A percentile compares a stretch with the other conserved stretches of the same genome.
Evolutionary conservation across 92 coral and sea anemone species (phyloP).

Genomic region (Palythoa grandiflora): DNA sequence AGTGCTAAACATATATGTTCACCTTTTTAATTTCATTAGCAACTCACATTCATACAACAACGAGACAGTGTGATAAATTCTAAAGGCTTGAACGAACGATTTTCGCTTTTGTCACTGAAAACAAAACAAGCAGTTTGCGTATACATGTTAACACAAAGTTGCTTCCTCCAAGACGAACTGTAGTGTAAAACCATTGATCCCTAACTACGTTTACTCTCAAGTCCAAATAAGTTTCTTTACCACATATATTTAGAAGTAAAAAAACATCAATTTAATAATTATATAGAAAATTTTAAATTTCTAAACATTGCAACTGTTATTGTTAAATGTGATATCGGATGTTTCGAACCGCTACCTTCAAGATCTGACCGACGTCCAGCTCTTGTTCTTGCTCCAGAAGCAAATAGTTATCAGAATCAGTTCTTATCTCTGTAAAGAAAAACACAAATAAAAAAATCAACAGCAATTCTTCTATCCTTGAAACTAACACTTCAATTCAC

Average conservation of each 20-base stretch:
- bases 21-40: no score
- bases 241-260: not conserved
- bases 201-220: not conserved
- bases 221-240: not conserved
- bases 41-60: not conserved
- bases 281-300: not conserved
- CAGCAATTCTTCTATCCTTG: no score
- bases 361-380: slow-evolving; percentile 14
- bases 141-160: not conserved
- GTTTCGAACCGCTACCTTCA: not conserved
- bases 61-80: not conserved
- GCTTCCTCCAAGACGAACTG: not conserved
- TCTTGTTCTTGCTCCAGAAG: slow-evolving; percentile 36
- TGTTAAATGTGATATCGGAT: not conserved
- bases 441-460: no score
- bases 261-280: not conserved
- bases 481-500: not conserved
- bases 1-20: no score
- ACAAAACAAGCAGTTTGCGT: not conserved
- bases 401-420: slow-evolving; percentile 4
- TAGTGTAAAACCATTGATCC: not conserved
- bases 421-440: not conserved
- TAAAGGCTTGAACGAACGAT: not conserved
- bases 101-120: not conserved
- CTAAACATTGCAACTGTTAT: not conserved